phyloP scores from a whole-genome alignment of 2,888 invertebrate species.

The Diaphora mendica region DNA sequence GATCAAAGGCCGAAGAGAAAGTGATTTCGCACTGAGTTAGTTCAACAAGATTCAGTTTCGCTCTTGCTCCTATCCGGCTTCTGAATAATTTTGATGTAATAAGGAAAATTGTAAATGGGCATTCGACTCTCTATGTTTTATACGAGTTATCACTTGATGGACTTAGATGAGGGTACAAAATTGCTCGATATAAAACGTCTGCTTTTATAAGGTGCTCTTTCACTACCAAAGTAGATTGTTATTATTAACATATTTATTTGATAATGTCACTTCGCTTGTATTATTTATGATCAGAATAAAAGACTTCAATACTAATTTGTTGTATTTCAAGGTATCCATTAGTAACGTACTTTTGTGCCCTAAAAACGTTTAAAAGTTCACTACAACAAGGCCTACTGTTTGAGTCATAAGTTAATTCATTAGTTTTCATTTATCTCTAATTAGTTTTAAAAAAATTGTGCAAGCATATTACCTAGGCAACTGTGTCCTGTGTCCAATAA shows the following conservation, averaged over 20 bases:
- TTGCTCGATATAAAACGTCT: conserved; percentile 1
- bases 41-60: conserved; percentile 84
- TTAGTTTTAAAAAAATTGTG: too few species aligned
- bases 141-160: conserved; percentile 34
- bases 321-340: too few species aligned
- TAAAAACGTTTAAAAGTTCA: not conserved
- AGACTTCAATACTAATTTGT: too few species aligned
- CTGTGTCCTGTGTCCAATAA: too few species aligned
- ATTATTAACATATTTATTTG: not conserved
- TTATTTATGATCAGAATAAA: not conserved
- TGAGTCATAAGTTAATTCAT: not conserved
- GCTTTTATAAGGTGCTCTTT: not conserved
- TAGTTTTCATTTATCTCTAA: too few species aligned
- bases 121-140: conserved; percentile 71
- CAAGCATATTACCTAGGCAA: too few species aligned
- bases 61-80: conserved; percentile 73
- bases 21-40: conserved; percentile 87
- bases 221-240: not conserved
- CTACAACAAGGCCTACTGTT: too few species aligned
- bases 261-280: not conserved
- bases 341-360: too few species aligned
- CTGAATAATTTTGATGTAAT: conserved; percentile 84
- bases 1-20: conserved; percentile 84
- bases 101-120: conserved; percentile 83
- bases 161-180: conserved; percentile 1